phyloP scores from a whole-genome alignment of 1,140 invertebrate species.

The Palaemon carinicauda region DNA sequence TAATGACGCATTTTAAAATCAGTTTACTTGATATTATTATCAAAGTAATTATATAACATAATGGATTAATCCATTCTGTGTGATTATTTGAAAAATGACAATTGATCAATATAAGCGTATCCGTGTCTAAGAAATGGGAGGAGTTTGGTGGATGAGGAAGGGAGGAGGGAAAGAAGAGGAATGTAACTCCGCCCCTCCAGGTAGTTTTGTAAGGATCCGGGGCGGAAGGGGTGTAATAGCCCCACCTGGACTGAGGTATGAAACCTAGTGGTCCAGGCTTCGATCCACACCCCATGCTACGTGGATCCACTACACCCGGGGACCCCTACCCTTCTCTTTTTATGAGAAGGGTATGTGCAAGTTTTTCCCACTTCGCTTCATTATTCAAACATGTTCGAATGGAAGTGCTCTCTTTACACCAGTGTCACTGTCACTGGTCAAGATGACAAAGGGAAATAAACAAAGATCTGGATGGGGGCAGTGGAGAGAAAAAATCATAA shows the following conservation, averaged over 20 bases:
- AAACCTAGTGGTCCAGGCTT: slow-evolving; percentile 20
- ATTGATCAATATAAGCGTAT: not conserved
- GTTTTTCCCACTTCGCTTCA: slow-evolving; percentile 5
- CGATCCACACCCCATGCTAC: slow-evolving; percentile 27
- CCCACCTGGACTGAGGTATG: slow-evolving; percentile 35
- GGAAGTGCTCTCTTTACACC: slow-evolving; percentile 5
- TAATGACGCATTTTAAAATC: not conserved
- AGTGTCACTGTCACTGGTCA: not conserved
- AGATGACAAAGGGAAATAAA: not conserved
- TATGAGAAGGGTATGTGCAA: slow-evolving; percentile 30
- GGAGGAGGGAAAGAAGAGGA: not conserved
- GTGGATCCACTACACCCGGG: not conserved
- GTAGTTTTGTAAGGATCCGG: not conserved
- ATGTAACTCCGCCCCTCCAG: slow-evolving; percentile 14
- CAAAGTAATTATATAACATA: not conserved
- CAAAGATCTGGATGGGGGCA: not conserved
- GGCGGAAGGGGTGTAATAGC: slow-evolving; percentile 5
- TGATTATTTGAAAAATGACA: not conserved
- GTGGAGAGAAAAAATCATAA: not conserved
- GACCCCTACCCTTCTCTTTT: not conserved
- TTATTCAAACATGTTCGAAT: slow-evolving; percentile 24
- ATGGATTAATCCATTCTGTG: not conserved
- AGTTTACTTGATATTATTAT: not conserved
- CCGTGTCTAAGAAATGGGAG: not conserved
- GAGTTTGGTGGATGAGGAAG: not conserved